Percentiles rank a stretch among this genome's conserved stretches.
phyloP scores from a whole-genome alignment of 1,140 invertebrate species.

The Brachionus rotundiformis region DNA sequence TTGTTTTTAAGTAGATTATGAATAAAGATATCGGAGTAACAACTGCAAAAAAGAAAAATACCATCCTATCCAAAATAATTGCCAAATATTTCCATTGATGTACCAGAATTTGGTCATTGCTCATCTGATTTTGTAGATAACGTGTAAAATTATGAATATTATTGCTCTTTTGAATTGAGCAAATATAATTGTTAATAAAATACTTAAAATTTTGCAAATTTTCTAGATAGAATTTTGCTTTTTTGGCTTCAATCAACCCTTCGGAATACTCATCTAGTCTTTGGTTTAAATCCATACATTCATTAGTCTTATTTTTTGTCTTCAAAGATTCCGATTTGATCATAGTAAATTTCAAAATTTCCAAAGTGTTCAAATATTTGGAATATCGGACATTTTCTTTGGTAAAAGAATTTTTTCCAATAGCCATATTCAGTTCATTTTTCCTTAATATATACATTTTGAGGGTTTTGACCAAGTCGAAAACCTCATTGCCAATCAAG shows the following conservation, averaged over 20 bases:
- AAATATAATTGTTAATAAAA: not conserved
- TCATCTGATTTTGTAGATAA: not conserved
- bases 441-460: not conserved
- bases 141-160: not conserved
- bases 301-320: not conserved
- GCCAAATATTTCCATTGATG: slow-evolving; percentile 29
- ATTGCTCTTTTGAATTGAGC: not conserved
- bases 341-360: slow-evolving; percentile 5
- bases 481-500: not conserved
- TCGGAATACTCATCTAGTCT: not conserved
- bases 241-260: not conserved
- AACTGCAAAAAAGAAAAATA: slow-evolving; percentile 6
- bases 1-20: not conserved
- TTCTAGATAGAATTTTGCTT: not conserved
- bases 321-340: not conserved
- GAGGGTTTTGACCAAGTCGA: not conserved
- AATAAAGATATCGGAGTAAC: slow-evolving; percentile 13
- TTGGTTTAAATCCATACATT: not conserved
- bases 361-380: slow-evolving; percentile 19
- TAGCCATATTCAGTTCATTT: not conserved
- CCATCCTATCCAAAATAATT: not conserved
- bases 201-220: not conserved
- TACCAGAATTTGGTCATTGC: not conserved
- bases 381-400: not conserved
- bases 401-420: not conserved